Evolutionary conservation across 2,113 vertebrate genomes (phyloP).

Genomic region (Miniopterus natalensis): DNA sequence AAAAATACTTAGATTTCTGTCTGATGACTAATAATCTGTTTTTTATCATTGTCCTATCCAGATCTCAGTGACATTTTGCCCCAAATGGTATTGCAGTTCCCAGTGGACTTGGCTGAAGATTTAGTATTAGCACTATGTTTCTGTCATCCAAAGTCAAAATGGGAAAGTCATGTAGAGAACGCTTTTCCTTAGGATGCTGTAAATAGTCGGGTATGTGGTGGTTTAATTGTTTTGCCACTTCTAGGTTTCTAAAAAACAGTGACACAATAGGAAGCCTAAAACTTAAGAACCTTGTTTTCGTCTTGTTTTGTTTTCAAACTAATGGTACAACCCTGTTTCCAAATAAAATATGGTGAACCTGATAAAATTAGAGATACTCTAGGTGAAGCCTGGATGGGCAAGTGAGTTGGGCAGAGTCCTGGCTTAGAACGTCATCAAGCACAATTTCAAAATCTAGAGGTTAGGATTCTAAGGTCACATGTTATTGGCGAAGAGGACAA

Average conservation of each 20-base stretch:
- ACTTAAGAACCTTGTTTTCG: background rate
- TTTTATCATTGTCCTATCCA: constrained; percentile 62
- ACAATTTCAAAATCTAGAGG: background rate
- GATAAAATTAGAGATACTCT: background rate
- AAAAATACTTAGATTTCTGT: constrained; percentile 53
- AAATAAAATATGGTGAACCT: background rate
- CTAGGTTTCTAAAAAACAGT: background rate
- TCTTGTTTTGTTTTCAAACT: background rate
- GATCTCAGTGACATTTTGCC: constrained; percentile 42
- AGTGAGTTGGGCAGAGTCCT: background rate
- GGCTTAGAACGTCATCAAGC: background rate
- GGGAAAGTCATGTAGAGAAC: background rate
- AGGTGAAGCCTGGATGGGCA: background rate
- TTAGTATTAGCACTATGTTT: background rate
- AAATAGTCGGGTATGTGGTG: background rate
- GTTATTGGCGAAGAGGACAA: background rate
- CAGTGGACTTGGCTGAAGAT: background rate
- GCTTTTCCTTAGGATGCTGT: background rate
- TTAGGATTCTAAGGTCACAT: background rate
- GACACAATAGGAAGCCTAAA: background rate
- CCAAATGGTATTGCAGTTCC: background rate
- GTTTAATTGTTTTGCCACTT: background rate
- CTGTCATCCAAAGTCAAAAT: background rate
- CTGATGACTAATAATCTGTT: constrained; percentile 42
- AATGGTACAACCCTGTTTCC: background rate